Evolutionary conservation across 2,888 invertebrate genomes (phyloP).

Genomic region (Ochropleura leucogaster): DNA sequence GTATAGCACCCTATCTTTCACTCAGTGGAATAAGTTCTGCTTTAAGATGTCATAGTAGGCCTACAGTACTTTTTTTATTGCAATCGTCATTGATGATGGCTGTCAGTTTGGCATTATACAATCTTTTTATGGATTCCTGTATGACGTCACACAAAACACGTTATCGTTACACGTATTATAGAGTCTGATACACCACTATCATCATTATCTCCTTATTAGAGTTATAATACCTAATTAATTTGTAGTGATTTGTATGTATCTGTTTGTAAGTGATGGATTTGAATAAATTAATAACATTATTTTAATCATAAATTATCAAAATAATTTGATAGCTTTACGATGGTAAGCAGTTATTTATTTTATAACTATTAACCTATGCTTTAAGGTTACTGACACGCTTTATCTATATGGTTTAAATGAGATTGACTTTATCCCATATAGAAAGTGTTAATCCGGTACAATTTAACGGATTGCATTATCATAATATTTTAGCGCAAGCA

Average conservation of each 20-base stretch:
- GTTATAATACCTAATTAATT: constrained; percentile 54
- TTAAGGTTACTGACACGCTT: constrained; percentile 54
- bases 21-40: too few relatives aligned
- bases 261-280: constrained; percentile 61
- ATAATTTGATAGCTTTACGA: constrained; percentile 63
- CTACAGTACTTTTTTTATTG: too few relatives aligned
- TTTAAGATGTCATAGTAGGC: too few relatives aligned
- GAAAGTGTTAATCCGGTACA: constrained; percentile 33
- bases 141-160: constrained; percentile 28
- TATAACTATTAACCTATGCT: constrained; percentile 33
- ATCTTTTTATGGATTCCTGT: background rate
- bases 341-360: constrained; percentile 59
- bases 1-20: too few relatives aligned
- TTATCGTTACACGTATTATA: constrained; percentile 21
- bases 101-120: constrained; percentile 18
- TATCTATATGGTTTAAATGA: constrained; percentile 45
- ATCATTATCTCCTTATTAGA: constrained; percentile 49
- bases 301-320: constrained; percentile 57
- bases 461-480: constrained; percentile 37
- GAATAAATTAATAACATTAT: constrained; percentile 62
- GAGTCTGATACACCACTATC: constrained; percentile 27
- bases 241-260: constrained; percentile 62
- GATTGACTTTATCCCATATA: constrained; percentile 25
- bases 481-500: constrained; percentile 45
- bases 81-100: background rate